Base-by-base conservation (phyloP, 1,140 invertebrate species). In the Papilio polytes region DNA sequence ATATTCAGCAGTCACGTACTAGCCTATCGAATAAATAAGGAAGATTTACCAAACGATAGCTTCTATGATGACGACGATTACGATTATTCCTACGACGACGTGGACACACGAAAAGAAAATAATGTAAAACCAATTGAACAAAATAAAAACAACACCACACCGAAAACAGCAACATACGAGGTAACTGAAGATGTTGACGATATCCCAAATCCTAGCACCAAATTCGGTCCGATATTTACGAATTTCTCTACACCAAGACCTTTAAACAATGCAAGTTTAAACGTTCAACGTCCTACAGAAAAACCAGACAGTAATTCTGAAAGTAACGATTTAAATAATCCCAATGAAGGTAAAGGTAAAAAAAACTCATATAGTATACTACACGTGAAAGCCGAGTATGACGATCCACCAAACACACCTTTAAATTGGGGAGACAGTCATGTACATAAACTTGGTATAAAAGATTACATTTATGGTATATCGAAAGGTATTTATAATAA, bases 101-200 rank as follows among this genome's bases (percentile, higher is more conserved):
- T 9, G 0, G 63, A 63, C 22, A 12, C 63, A 70, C 13, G 4
- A 1, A 70, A 70, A 36, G 53, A 79, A 63, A n/a, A 70, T 80
- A 59, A 20, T 7, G 3, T 31, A 70, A 13, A 31, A 8, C 12
- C 22, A 15, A 70, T 15, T 15, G 13, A 13, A 70, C 12, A 31
- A 31, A 70, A 70, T 70, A 22, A 59, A 59, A 63, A 63, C 12
- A 63, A 1, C 63, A 78, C 77, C 10, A 78, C 77, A 10, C 26
- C 18, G n/a, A 77, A 9, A 51, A 3, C 78, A 78, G 20, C 84
- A 22, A 83, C 51, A 6, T 92, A 92, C 44, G 84, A 91, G 88
- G 88, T 92, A 2, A 91, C 89, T 48, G 91, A 92, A 85, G 80
- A 84, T 0, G 80, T 92, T 8, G 82, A 83, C 1, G 91, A 92